Evolutionary conservation across 1,140 invertebrate species (phyloP).

Genomic region (Battus philenor): DNA sequence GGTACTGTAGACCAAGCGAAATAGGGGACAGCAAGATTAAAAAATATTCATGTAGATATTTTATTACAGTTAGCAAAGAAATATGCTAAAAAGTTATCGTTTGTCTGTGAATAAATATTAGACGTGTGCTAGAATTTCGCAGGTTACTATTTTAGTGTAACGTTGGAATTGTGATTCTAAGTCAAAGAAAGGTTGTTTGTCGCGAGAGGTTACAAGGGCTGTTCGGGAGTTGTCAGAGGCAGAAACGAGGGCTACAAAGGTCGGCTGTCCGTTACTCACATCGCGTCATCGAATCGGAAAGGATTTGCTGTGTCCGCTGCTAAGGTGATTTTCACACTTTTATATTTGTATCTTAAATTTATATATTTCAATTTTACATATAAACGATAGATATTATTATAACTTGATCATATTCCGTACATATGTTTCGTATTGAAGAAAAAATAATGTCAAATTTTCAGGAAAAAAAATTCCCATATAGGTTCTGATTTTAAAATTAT

Average conservation of each 20-base stretch:
- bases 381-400: no score
- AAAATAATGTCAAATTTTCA: no score
- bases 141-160: slow-evolving; percentile 24
- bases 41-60: no score
- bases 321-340: slow-evolving; percentile 25
- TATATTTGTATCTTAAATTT: no score
- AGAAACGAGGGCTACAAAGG: slow-evolving; percentile 54
- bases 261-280: slow-evolving; percentile 32
- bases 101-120: neutral
- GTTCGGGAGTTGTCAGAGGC: slow-evolving; percentile 56
- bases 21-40: no score
- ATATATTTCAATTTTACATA: no score
- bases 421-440: no score
- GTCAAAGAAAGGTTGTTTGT: slow-evolving; percentile 41
- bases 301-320: slow-evolving; percentile 48
- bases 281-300: slow-evolving; percentile 43
- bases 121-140: neutral
- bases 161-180: slow-evolving; percentile 40
- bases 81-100: neutral
- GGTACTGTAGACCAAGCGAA: no score
- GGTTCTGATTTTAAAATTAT: no score
- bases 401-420: no score
- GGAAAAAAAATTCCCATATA: no score
- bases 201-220: slow-evolving; percentile 49
- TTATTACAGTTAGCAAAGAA: neutral